Conservation (phyloP, 2,797 vertebrate genomes). For the Chaetodon trifasciatus region DNA sequence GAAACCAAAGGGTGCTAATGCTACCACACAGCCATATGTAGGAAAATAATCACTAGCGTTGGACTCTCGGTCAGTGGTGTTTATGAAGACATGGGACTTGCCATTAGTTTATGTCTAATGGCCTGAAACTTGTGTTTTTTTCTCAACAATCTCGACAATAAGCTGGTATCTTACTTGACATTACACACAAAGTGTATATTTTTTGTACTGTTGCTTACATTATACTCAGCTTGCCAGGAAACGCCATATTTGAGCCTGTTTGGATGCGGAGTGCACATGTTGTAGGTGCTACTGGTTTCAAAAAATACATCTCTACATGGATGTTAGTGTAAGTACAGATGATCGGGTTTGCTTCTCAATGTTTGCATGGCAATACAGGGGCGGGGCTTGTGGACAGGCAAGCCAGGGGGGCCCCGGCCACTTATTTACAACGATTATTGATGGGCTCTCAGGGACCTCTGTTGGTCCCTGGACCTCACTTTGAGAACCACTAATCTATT, state of each 20-base stretch:
- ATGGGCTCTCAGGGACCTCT: no score
- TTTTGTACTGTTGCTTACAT: slow-evolving; percentile 23
- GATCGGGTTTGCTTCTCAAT: neutral
- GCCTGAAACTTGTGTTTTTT: neutral
- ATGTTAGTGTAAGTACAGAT: neutral
- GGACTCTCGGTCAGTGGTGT: neutral
- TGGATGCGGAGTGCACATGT: neutral
- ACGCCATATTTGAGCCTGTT: slow-evolving; percentile 23
- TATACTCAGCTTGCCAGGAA: slow-evolving; percentile 17
- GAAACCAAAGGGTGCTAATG: slow-evolving; percentile 40
- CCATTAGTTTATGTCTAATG: neutral
- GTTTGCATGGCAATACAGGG: neutral
- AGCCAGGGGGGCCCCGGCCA: no score
- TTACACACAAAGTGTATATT: slow-evolving; percentile 20
- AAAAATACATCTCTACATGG: neutral
- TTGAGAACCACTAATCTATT: no score
- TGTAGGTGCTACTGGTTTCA: slow-evolving; percentile 2
- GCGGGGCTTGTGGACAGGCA: no score
- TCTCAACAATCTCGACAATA: slow-evolving; percentile 29
- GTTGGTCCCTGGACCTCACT: no score
- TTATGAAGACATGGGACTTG: slow-evolving; percentile 3
- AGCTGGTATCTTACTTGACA: slow-evolving; percentile 34
- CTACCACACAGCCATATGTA: neutral
- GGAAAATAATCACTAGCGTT: slow-evolving; percentile 8
- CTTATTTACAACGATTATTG: no score